A percentile compares a stretch with the other conserved stretches of the same genome.
These are phyloP conservation scores for Oscheius myriophilus DNA, from an alignment of 2,888 invertebrate species.

Conservation along the genomic window DNA sequence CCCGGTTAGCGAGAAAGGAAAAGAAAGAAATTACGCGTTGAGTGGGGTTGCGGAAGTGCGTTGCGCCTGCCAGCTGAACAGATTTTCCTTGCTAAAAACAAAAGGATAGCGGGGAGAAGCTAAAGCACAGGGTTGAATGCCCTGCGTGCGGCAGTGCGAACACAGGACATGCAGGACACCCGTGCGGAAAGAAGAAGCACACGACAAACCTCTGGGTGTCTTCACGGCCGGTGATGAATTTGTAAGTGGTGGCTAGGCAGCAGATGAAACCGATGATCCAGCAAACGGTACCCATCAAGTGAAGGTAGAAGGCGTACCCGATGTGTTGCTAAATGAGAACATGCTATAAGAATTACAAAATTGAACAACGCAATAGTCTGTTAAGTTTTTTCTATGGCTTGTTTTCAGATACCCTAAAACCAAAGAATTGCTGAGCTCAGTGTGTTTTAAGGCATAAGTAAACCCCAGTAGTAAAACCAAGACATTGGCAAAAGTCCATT, in stretches of 20 bases:
- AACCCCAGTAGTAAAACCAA: too few relatives aligned
- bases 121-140: constrained; percentile 7
- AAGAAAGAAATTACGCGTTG: constrained; percentile 49
- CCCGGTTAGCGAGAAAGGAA: constrained; percentile 15
- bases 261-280: constrained; percentile 64
- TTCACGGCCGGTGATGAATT: constrained; percentile 48
- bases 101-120: constrained; percentile 18
- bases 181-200: background rate
- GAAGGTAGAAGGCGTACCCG: constrained; percentile 69
- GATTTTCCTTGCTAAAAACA: constrained; percentile 55
- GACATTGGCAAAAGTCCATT: too few relatives aligned
- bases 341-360: too few relatives aligned
- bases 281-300: constrained; percentile 66
- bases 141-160: constrained; percentile 22
- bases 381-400: too few relatives aligned
- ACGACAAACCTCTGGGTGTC: constrained; percentile 48
- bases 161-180: constrained; percentile 25
- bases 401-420: too few relatives aligned
- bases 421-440: too few relatives aligned
- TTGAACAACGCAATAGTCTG: too few relatives aligned
- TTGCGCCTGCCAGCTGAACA: constrained; percentile 56
- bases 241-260: constrained; percentile 66
- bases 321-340: constrained; percentile 57
- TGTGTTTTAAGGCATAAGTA: too few relatives aligned
- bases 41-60: constrained; percentile 46